Evolutionary conservation across 2,888 invertebrate genomes (phyloP).

Genomic region (Meta bourneti): DNA sequence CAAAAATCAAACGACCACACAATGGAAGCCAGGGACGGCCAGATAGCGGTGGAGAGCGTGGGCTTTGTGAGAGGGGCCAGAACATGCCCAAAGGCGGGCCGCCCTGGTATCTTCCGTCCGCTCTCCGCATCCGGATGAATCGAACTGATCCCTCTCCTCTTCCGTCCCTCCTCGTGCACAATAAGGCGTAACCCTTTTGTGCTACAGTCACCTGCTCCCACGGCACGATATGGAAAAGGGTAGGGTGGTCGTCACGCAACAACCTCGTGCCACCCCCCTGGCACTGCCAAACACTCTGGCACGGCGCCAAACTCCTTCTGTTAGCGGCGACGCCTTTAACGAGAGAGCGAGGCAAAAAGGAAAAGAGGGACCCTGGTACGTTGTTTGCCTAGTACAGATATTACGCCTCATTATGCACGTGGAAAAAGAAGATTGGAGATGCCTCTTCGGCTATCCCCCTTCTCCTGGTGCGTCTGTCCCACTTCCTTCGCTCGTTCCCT

Average conservation of each 20-base stretch:
- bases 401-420: constrained; percentile 75
- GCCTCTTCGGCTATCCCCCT: constrained; percentile 29
- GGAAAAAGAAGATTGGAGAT: constrained; percentile 43
- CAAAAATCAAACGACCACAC: background rate
- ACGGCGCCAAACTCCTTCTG: constrained; percentile 61
- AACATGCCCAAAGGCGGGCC: constrained; percentile 67
- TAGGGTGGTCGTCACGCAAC: constrained; percentile 61
- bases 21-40: background rate
- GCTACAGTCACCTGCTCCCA: constrained; percentile 75
- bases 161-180: constrained; percentile 46
- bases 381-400: constrained; percentile 76
- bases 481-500: constrained; percentile 1
- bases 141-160: constrained; percentile 39
- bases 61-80: constrained; percentile 50
- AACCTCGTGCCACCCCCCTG: background rate
- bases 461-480: background rate
- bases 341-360: constrained; percentile 63
- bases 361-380: constrained; percentile 38
- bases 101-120: constrained; percentile 62
- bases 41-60: constrained; percentile 27
- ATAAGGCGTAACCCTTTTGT: constrained; percentile 76
- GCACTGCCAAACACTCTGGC: constrained; percentile 27
- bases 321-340: constrained; percentile 76
- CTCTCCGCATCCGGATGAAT: constrained; percentile 71
- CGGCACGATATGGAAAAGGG: constrained; percentile 47